Percentiles rank a stretch among this genome's conserved stretches.
Conservation (phyloP, 2,888 invertebrate genomes). For the Yponomeuta evonymella region DNA sequence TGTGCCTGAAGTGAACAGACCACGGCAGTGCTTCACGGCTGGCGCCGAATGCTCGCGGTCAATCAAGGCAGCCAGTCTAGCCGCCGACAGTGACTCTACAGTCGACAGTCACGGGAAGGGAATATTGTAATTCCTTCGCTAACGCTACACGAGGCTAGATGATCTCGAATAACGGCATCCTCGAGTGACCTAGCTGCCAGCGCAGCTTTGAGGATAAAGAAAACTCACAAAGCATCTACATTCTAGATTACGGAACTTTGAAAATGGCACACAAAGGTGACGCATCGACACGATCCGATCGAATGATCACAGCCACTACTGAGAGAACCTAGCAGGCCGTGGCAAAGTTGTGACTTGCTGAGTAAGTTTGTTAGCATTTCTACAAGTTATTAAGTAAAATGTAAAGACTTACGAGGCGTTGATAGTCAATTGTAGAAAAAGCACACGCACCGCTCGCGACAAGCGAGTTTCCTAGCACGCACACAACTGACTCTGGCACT, state of each 20-base stretch:
- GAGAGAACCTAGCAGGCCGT: conserved; percentile 22
- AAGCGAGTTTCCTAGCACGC: conserved; percentile 63
- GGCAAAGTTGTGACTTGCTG: background rate
- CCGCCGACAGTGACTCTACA: background rate
- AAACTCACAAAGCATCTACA: conserved; percentile 12
- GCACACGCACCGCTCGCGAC: conserved; percentile 71
- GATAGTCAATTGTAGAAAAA: conserved; percentile 70
- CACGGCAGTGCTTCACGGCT: background rate
- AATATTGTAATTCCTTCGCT: background rate
- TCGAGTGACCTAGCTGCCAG: background rate
- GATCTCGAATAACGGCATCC: background rate
- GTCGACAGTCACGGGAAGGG: background rate
- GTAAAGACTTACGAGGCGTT: conserved; percentile 73
- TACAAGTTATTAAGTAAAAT: conserved; percentile 43
- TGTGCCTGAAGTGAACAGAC: background rate
- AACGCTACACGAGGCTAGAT: background rate
- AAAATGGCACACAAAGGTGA: conserved; percentile 75
- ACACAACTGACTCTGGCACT: conserved; percentile 44
- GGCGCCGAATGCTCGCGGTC: background rate
- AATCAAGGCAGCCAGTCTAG: background rate
- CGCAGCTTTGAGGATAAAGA: background rate
- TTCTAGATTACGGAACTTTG: conserved; percentile 40
- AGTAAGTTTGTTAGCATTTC: background rate
- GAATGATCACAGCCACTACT: conserved; percentile 55
- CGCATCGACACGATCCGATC: conserved; percentile 73